Base-by-base conservation (phyloP, 1,140 invertebrate genomes). In the Sarcophaga peregrina region DNA sequence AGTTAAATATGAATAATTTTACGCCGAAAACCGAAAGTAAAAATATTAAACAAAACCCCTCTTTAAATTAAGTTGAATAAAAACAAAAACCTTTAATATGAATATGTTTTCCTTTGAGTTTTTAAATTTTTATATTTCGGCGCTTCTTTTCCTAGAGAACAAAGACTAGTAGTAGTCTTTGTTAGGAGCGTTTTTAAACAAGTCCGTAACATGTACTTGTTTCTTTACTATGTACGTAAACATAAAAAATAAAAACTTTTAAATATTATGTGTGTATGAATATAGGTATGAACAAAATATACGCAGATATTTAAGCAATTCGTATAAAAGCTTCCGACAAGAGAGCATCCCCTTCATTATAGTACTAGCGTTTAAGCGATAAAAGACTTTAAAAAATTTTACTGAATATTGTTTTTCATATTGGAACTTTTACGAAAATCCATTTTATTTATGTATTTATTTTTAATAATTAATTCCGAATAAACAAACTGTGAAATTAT, bases 321-420 rank as follows among this genome's bases (percentile, higher is more conserved):
- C 9, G 75, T 78, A 78, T 78, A 78, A 78, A 78, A 78, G 75
- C 75, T 78, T 25, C 75, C 75, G 50, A 10, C 48, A 20, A 50
- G 75, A 78, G 75, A 78, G 47, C 75, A 76, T 76, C 74, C 47
- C 74, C 17, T 68, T 48, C 74, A 78, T 78, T 78, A 45, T 78
- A 78, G 50, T 20, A 17, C n/a, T 20, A 78, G 20, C 47, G 47
- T 52, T 78, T 1, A 78, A 52, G 75, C 50, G 75, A 78, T 78
- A 78, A 78, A 50, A 78, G n/a, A 78, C 75, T 78, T 78, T 11
- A 78, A 47, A 78, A 78, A 52, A 52, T 37, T 37, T 37, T 37
- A 37, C 25, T 37, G 4, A 37, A 37, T 1, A 37, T 37, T 2
- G 25, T 37, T 1, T n/a, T 37, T 37, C 25, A 37, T 37, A 37